phyloP scores from a whole-genome alignment of 92 coral and sea anemone genomes.

The Umimayanthus kanabou region DNA sequence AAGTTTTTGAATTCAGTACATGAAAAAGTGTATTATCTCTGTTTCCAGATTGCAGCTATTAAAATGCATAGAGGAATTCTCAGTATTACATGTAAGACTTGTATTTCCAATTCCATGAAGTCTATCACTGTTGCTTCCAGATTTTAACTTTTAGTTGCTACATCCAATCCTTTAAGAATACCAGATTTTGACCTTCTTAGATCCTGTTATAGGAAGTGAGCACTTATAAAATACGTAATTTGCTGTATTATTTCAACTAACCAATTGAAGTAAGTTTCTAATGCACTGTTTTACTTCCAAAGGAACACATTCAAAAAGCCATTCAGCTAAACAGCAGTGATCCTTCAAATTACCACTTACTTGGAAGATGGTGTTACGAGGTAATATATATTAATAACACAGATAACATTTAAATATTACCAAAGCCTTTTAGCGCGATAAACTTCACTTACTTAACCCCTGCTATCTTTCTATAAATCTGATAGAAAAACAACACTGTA shows the following conservation, averaged over 20 bases:
- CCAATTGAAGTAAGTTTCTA: background rate
- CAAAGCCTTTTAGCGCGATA: too few species aligned
- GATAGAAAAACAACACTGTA: too few species aligned
- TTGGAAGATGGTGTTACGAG: constrained; percentile 97
- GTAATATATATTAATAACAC: constrained; percentile 35
- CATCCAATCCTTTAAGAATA: background rate
- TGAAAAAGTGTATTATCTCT: too few species aligned
- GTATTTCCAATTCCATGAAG: too few species aligned
- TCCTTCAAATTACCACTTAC: constrained; percentile 73
- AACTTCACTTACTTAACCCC: too few species aligned
- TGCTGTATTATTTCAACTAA: background rate
- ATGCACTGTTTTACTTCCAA: background rate
- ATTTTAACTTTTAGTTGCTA: background rate
- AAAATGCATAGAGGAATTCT: too few species aligned
- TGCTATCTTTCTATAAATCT: too few species aligned
- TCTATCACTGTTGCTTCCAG: background rate
- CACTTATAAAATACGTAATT: background rate
- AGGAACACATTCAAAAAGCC: constrained; percentile 82
- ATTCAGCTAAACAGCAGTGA: constrained; percentile 80
- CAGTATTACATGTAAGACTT: too few species aligned
- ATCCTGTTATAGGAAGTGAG: background rate
- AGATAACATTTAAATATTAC: too few species aligned
- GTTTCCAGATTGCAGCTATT: background rate
- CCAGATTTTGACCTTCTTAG: too few species aligned
- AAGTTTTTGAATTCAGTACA: too few species aligned